phyloP scores from a whole-genome alignment of 2,113 vertebrate species.

The Benitochromis conjunctus region DNA sequence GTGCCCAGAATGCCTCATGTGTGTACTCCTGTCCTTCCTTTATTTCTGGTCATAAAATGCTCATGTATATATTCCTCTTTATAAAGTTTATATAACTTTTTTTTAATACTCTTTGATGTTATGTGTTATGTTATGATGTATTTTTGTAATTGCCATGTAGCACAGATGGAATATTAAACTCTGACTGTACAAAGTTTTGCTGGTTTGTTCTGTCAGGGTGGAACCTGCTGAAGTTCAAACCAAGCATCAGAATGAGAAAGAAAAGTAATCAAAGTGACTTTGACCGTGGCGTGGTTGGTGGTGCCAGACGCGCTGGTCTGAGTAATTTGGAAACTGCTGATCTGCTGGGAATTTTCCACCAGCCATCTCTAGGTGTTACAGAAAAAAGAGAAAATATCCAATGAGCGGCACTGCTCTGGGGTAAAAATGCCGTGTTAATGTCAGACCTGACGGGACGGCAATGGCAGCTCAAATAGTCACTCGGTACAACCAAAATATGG shows the following conservation, averaged over 20 bases:
- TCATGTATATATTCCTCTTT: constrained; percentile 35
- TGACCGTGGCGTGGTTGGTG: neutral
- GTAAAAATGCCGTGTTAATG: neutral
- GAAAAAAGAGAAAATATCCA: neutral
- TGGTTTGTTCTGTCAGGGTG: neutral
- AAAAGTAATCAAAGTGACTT: neutral
- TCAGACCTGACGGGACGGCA: neutral
- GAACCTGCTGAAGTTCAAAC: neutral
- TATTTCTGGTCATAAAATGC: constrained; percentile 25
- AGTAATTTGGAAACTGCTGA: neutral
- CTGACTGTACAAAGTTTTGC: neutral
- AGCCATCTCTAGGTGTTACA: neutral
- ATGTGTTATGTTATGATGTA: constrained; percentile 33
- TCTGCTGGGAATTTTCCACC: neutral
- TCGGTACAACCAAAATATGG: neutral
- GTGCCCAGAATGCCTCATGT: constrained; percentile 50
- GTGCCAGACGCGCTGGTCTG: neutral
- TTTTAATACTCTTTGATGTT: constrained; percentile 31
- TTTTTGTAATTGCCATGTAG: constrained; percentile 51
- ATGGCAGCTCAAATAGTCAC: neutral
- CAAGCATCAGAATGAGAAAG: neutral
- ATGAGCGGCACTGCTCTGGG: neutral
- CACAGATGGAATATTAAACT: constrained; percentile 46
- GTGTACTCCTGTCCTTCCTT: constrained; percentile 18
- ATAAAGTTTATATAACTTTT: constrained; percentile 31